Evolutionary conservation across 2,888 invertebrate genomes (phyloP).

Genomic region (Invenusta paracnida): DNA sequence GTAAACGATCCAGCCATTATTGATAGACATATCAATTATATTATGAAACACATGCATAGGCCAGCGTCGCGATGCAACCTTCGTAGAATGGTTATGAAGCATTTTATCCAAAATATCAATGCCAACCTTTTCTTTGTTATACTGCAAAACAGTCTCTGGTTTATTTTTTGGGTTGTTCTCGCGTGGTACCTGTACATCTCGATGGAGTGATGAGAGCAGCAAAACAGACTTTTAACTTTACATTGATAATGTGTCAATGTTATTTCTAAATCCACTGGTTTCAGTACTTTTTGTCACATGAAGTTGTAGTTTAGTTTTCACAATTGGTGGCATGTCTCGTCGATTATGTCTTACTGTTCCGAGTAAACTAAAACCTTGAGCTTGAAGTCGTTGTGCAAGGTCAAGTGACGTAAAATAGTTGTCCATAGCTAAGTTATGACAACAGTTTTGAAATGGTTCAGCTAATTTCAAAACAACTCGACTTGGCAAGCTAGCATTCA

Average conservation of each 20-base stretch:
- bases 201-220: slow-evolving; percentile 28
- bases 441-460: slow-evolving; percentile 32
- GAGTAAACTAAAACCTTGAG: slow-evolving; percentile 27
- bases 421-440: slow-evolving; percentile 30
- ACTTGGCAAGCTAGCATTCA: slow-evolving; percentile 12
- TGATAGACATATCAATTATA: slow-evolving; percentile 32
- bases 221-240: slow-evolving; percentile 32
- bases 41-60: slow-evolving; percentile 27
- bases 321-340: slow-evolving; percentile 33
- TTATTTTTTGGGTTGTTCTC: slow-evolving; percentile 33
- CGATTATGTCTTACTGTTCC: slow-evolving; percentile 27
- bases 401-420: slow-evolving; percentile 30
- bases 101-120: slow-evolving; percentile 23
- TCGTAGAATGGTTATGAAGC: slow-evolving; percentile 30
- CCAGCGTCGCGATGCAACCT: slow-evolving; percentile 28
- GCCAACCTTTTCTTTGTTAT: slow-evolving; percentile 34
- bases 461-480: slow-evolving; percentile 24
- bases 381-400: slow-evolving; percentile 27
- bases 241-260: slow-evolving; percentile 35
- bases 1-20: slow-evolving; percentile 25
- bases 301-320: slow-evolving; percentile 1
- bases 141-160: slow-evolving; percentile 26
- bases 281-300: slow-evolving; percentile 27
- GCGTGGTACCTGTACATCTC: slow-evolving; percentile 18
- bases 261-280: slow-evolving; percentile 20